Conservation (phyloP, 2,113 vertebrate species). For the Pterocles gutturalis region DNA sequence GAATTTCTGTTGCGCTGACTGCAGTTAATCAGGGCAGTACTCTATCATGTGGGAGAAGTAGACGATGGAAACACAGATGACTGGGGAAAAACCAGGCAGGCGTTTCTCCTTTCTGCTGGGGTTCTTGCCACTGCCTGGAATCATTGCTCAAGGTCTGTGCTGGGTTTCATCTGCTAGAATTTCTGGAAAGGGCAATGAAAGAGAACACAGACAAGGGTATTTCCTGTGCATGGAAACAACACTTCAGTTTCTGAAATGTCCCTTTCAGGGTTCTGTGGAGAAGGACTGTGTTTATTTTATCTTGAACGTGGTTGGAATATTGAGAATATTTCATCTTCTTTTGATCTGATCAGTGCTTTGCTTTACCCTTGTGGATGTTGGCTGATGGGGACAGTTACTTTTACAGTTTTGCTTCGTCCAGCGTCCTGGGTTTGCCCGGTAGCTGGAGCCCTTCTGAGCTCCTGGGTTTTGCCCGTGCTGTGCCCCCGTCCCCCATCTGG, state of each 20-base stretch:
- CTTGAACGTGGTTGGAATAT: neutral
- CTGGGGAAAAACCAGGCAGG: neutral
- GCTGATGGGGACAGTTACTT: neutral
- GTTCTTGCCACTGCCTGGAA: neutral
- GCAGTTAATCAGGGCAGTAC: neutral
- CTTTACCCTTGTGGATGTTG: neutral
- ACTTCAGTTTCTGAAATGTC: neutral
- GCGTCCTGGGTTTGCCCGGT: neutral
- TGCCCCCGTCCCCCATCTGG: too few species aligned
- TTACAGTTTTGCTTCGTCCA: neutral
- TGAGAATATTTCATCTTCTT: neutral
- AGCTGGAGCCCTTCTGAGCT: neutral
- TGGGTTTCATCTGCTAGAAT: neutral
- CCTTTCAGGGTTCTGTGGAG: neutral
- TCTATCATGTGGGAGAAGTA: neutral
- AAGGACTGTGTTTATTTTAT: neutral
- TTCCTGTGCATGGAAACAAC: neutral
- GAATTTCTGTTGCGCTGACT: neutral
- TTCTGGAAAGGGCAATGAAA: neutral
- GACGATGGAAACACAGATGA: neutral
- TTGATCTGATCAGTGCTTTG: neutral
- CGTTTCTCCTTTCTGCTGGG: neutral
- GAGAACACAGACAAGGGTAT: neutral
- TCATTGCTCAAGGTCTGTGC: neutral
- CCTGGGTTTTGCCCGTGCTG: too few species aligned